Evolutionary conservation across 2,888 invertebrate genomes (phyloP).

Genomic region (Villa cingulata): DNA sequence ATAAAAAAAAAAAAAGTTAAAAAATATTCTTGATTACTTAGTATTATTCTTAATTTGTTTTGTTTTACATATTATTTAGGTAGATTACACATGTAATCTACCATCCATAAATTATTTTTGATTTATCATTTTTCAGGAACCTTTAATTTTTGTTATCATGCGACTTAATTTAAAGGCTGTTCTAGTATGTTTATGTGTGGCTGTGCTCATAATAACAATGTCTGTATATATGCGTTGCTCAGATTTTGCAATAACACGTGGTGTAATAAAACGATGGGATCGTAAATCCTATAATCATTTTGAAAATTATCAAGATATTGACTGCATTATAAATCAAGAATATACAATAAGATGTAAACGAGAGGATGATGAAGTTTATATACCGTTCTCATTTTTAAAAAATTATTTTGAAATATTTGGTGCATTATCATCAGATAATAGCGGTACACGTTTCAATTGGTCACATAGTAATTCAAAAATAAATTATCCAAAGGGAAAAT

Average conservation of each 20-base stretch:
- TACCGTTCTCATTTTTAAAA: constrained; percentile 85
- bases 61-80: no score
- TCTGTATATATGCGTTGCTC: constrained; percentile 66
- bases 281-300: constrained; percentile 3
- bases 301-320: constrained; percentile 47
- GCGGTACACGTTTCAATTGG: constrained; percentile 82
- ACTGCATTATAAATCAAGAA: constrained; percentile 81
- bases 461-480: constrained; percentile 87
- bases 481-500: constrained; percentile 75
- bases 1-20: no score
- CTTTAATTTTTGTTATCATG: constrained; percentile 50
- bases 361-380: constrained; percentile 73
- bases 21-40: no score
- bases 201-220: constrained; percentile 53
- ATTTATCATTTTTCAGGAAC: constrained; percentile 22
- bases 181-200: constrained; percentile 48
- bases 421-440: constrained; percentile 52
- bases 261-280: constrained; percentile 28
- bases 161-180: constrained; percentile 65
- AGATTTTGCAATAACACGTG: constrained; percentile 36
- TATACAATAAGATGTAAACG: constrained; percentile 65
- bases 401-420: constrained; percentile 93
- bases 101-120: neutral
- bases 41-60: no score
- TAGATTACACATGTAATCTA: no score